Evolutionary conservation across 2,797 vertebrate genomes (phyloP).

Genomic region (Microchirus variegatus): DNA sequence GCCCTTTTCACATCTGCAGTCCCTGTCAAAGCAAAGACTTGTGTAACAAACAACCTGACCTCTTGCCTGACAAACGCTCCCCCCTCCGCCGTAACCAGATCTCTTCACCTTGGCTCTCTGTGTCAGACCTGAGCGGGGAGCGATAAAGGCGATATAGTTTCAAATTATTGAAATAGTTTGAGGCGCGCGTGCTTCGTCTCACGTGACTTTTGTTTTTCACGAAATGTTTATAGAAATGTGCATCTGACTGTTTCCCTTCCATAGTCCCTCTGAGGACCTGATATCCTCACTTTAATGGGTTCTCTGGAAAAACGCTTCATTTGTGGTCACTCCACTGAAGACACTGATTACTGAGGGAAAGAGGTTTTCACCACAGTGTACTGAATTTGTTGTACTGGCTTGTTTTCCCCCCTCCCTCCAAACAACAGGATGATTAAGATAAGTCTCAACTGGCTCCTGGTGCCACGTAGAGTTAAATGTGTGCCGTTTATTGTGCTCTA

Average conservation of each 20-base stretch:
- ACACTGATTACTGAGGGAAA: conserved; percentile 46
- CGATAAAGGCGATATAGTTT: conserved; percentile 24
- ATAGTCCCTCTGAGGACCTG: conserved; percentile 35
- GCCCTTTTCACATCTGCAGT: conserved; percentile 43
- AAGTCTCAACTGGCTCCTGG: conserved; percentile 25
- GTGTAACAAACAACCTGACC: conserved; percentile 34
- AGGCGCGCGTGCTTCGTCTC: conserved; percentile 35
- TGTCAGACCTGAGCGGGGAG: not conserved
- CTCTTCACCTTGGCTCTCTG: conserved; percentile 48
- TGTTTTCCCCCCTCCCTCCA: conserved; percentile 19
- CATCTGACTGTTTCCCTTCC: too few relatives aligned
- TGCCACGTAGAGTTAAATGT: not conserved
- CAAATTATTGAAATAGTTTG: conserved; percentile 40
- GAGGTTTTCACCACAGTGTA: not conserved
- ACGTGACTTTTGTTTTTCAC: conserved; percentile 11
- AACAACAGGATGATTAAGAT: conserved; percentile 44
- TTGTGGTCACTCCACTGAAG: conserved; percentile 47
- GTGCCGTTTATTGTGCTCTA: conserved; percentile 9
- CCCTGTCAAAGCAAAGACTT: conserved; percentile 34
- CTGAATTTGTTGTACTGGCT: not conserved
- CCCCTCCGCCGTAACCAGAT: conserved; percentile 39
- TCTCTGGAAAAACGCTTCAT: conserved; percentile 62
- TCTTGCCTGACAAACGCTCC: conserved; percentile 29
- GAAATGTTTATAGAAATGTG: too few relatives aligned
- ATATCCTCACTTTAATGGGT: conserved; percentile 35